phyloP scores from a whole-genome alignment of 2,113 vertebrate species.

The Centropus bengalensis region DNA sequence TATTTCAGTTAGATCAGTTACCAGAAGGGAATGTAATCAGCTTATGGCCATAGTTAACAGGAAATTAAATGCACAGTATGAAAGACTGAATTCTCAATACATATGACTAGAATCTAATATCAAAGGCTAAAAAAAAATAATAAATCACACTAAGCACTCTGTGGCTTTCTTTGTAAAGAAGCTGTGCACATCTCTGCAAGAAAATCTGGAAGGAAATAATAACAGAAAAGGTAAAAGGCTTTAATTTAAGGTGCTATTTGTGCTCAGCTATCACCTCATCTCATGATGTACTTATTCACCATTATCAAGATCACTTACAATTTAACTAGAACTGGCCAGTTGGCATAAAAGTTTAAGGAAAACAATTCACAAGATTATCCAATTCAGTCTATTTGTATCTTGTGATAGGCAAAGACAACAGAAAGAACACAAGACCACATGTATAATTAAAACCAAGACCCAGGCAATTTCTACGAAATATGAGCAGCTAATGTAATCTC shows the following conservation, averaged over 20 bases:
- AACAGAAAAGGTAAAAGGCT: not conserved
- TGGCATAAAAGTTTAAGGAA: not conserved
- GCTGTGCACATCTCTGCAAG: not conserved
- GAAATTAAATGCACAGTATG: not conserved
- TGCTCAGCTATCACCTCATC: not conserved
- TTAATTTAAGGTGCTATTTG: not conserved
- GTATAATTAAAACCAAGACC: not conserved
- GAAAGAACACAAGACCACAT: not conserved
- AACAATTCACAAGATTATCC: not conserved
- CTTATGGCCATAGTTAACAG: slow-evolving; percentile 2
- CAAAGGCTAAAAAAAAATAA: not conserved
- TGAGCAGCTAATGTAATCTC: not conserved
- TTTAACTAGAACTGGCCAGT: not conserved
- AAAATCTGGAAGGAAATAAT: not conserved
- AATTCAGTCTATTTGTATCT: not conserved
- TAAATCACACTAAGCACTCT: not conserved
- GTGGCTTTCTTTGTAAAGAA: not conserved
- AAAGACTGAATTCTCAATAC: not conserved
- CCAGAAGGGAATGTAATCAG: slow-evolving; percentile 23
- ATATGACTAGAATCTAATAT: not conserved
- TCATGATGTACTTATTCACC: not conserved
- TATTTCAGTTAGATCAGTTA: slow-evolving; percentile 71
- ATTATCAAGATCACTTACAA: not conserved
- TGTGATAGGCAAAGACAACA: not conserved
- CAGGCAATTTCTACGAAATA: not conserved